Evolutionary conservation across 2,888 invertebrate genomes (phyloP).

Genomic region (Leptura quadrifasciata): DNA sequence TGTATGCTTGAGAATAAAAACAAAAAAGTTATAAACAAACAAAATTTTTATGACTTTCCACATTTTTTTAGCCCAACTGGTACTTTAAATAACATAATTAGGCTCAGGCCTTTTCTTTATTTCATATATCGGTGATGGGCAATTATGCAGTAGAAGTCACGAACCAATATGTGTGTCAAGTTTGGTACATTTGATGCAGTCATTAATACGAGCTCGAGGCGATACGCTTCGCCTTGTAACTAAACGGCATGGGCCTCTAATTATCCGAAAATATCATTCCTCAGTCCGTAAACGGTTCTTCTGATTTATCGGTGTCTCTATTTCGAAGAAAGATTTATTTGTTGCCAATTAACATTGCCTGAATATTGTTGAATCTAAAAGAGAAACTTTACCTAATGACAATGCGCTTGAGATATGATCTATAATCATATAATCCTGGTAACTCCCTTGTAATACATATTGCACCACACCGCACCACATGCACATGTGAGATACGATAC

Average conservation of each 20-base stretch:
- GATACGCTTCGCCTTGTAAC: neutral
- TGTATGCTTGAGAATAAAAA: too few species aligned
- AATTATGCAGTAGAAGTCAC: neutral
- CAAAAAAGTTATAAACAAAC: too few species aligned
- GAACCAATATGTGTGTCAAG: neutral
- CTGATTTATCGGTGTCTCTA: conserved; percentile 1
- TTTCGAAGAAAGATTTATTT: conserved; percentile 8
- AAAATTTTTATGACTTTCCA: neutral
- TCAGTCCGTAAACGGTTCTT: neutral
- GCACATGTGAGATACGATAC: conserved; percentile 21
- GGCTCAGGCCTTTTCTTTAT: neutral
- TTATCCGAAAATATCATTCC: conserved; percentile 17
- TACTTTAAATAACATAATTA: neutral
- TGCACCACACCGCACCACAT: conserved; percentile 18
- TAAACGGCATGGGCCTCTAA: neutral
- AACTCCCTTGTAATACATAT: conserved; percentile 13
- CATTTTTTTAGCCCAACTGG: neutral
- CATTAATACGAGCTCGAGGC: neutral
- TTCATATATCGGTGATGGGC: neutral
- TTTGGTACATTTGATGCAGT: conserved; percentile 7
- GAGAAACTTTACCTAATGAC: conserved; percentile 15
- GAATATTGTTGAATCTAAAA: conserved; percentile 3
- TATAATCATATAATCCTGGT: conserved; percentile 11
- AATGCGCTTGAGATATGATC: conserved; percentile 5
- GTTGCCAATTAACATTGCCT: conserved; percentile 9